Conservation (phyloP, 1,140 invertebrate species). For the Gonatopus flavifemur region DNA sequence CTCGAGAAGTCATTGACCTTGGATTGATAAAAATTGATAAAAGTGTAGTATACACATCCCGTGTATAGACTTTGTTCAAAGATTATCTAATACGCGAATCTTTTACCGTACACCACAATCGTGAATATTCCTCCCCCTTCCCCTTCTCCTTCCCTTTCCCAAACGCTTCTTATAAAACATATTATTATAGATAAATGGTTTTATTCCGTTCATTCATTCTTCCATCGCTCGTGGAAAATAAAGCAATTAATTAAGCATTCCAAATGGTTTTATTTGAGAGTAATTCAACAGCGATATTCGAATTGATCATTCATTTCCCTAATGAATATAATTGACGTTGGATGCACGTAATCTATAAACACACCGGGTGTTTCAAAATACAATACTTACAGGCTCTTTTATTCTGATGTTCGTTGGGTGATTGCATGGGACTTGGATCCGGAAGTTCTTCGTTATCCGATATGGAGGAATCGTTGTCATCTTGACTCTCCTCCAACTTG, state of each 20-base stretch:
- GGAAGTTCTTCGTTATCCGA: too few relatives aligned
- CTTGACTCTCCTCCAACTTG: too few relatives aligned
- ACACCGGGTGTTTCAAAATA: background rate
- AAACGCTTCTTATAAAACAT: background rate
- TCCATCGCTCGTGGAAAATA: constrained; percentile 11
- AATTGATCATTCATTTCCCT: background rate
- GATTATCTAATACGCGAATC: too few relatives aligned
- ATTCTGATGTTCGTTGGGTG: background rate
- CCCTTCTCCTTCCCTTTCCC: background rate
- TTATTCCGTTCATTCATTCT: constrained; percentile 5
- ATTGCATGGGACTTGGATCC: background rate
- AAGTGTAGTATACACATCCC: too few relatives aligned
- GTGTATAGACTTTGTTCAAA: too few relatives aligned
- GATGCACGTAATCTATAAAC: background rate
- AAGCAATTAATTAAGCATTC: constrained; percentile 18
- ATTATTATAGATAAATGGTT: background rate
- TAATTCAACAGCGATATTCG: too few relatives aligned
- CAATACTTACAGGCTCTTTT: background rate
- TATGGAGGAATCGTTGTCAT: too few relatives aligned
- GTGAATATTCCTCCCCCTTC: background rate
- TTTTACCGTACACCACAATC: too few relatives aligned
- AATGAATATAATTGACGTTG: constrained; percentile 5
- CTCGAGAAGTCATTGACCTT: too few relatives aligned
- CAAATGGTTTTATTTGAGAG: too few relatives aligned
- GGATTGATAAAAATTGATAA: too few relatives aligned